A percentile compares a stretch with the other conserved stretches of the same genome.
These are phyloP conservation scores for Zaprionus ghesquierei DNA, from an alignment of 1,140 invertebrate species.

Conservation along the genomic window DNA sequence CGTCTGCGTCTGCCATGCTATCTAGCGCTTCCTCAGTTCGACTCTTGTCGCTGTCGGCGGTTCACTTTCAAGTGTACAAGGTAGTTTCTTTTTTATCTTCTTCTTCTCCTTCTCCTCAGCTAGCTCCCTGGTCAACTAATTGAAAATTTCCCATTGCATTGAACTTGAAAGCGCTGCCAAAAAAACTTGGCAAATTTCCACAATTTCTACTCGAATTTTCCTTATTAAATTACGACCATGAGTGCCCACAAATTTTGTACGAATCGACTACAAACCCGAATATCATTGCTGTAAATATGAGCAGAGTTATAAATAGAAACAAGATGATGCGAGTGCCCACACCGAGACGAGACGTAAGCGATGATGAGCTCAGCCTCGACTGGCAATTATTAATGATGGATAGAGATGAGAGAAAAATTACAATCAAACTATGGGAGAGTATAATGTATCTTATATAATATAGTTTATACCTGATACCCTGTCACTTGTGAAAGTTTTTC, in stretches of 20 bases:
- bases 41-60: slow-evolving; percentile 50
- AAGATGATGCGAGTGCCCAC: not conserved
- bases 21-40: slow-evolving; percentile 36
- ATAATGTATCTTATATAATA: not conserved
- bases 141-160: slow-evolving; percentile 71
- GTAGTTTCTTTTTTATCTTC: slow-evolving; percentile 65
- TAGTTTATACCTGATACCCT: not conserved
- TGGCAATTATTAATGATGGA: not conserved
- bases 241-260: slow-evolving; percentile 39
- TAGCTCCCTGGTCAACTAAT: slow-evolving; percentile 42
- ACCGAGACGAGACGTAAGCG: not conserved
- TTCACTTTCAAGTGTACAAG: slow-evolving; percentile 64
- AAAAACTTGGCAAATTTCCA: slow-evolving; percentile 12
- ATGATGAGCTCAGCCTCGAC: not conserved
- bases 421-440: not conserved
- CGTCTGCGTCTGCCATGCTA: slow-evolving; percentile 8
- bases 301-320: not conserved
- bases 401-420: not conserved
- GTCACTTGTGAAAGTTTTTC: not conserved
- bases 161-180: slow-evolving; percentile 61
- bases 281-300: not conserved
- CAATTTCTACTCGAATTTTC: slow-evolving; percentile 58
- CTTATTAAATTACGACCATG: slow-evolving; percentile 21
- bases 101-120: slow-evolving; percentile 3
- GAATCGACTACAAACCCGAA: slow-evolving; percentile 7